These are phyloP conservation scores for Dasyprocta punctata DNA, from an alignment of 2,113 vertebrate genomes.

Conservation along the genomic window DNA sequence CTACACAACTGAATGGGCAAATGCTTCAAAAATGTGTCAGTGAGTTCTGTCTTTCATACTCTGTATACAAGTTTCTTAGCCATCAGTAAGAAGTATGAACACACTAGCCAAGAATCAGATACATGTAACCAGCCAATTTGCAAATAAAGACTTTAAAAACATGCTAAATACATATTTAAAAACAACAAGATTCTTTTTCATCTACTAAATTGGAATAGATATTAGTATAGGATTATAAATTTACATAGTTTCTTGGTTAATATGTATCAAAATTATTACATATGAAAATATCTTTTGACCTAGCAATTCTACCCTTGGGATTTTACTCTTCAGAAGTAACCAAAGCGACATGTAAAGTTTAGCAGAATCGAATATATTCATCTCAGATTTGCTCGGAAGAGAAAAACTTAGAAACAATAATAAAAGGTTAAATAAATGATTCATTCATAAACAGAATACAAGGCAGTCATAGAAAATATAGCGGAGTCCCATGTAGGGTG, in stretches of 20 bases:
- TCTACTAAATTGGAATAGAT: neutral
- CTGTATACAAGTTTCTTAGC: neutral
- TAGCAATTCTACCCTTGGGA: neutral
- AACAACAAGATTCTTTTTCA: neutral
- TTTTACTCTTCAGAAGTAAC: neutral
- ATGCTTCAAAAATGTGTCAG: neutral
- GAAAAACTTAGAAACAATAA: neutral
- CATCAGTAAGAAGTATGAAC: neutral
- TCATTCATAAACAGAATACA: neutral
- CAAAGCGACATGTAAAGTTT: neutral
- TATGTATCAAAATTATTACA: neutral
- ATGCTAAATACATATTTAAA: neutral
- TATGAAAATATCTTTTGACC: slow-evolving; percentile 7
- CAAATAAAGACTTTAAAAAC: neutral
- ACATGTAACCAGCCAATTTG: neutral
- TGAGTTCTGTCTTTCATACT: neutral
- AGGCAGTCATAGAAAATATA: neutral
- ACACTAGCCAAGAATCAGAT: neutral
- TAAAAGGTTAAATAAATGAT: neutral
- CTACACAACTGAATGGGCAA: neutral
- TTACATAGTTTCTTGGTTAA: neutral
- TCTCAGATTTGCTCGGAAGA: neutral
- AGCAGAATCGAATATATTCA: neutral
- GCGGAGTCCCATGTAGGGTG: neutral
- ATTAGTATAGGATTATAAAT: neutral